A percentile compares a stretch with the other conserved stretches of the same genome.
These are phyloP conservation scores for Bilobella aurantiaca DNA, from an alignment of 1,140 invertebrate species.

Conservation along the genomic window DNA sequence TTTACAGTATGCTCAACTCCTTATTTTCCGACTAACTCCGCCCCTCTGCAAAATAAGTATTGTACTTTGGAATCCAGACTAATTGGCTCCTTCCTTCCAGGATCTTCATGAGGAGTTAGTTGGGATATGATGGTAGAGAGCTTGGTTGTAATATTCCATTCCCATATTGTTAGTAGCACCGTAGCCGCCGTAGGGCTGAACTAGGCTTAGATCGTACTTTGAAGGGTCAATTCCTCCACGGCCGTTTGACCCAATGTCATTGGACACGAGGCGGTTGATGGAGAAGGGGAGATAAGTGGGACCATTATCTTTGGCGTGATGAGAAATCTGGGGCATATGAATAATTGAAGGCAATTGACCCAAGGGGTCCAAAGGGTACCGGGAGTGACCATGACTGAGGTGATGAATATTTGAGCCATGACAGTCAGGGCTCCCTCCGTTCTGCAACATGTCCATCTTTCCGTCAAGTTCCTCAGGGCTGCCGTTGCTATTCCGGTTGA, in stretches of 20 bases:
- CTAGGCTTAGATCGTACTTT: conserved; percentile 24
- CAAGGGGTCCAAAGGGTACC: conserved; percentile 34
- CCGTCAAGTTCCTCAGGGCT: conserved; percentile 27
- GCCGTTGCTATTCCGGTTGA: conserved; percentile 23
- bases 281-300: conserved; percentile 42
- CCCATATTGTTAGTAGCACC: conserved; percentile 24
- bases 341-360: conserved; percentile 37
- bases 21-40: too few species aligned
- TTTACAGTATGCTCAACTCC: too few species aligned
- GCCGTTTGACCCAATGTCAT: conserved; percentile 1
- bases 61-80: too few species aligned
- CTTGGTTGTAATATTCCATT: conserved; percentile 19
- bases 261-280: conserved; percentile 7
- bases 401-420: conserved; percentile 11
- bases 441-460: conserved; percentile 28
- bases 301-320: conserved; percentile 33
- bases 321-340: conserved; percentile 52
- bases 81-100: too few species aligned
- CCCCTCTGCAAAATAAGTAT: background rate
- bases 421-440: conserved; percentile 17
- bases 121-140: conserved; percentile 31
- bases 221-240: conserved; percentile 14
- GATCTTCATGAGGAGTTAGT: conserved; percentile 17
- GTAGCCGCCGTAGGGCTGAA: conserved; percentile 25
- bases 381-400: conserved; percentile 35